Base-by-base conservation (phyloP, 2,888 invertebrate species). In the Aspidiotus destructor region DNA sequence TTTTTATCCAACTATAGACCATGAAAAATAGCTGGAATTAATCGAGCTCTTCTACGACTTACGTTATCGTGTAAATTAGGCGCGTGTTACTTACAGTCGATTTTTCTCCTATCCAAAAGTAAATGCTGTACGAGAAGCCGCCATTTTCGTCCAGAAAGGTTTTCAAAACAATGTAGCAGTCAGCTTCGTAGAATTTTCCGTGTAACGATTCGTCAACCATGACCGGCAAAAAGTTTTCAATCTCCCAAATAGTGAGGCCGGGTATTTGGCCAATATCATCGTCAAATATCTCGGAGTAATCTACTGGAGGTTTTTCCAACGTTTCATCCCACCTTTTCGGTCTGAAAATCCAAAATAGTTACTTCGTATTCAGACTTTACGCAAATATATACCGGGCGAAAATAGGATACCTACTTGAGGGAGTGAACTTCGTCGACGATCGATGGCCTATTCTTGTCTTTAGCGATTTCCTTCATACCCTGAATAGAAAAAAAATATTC, bases 91-190 rank as follows among this genome's bases (percentile, higher is more conserved):
- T 83, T 80, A 96, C 89, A 11, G 96, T 88, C 3, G 96, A 91
- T 75, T 92, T 88, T 71, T 88, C 90, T 44, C 99, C 99, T 75
- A 99, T 99, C 99, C 98, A 99, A 79, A 97, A 99, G 80, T 88
- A 99, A 75, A 99, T 99, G 74, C 93, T 88, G 53, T 60, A 60
- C 68, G 85, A 83, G 8, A 97, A 79, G 69, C 89, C 88, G 11
- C 91, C 88, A 64, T 73, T 73, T 64, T 92, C 91, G 76, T 94
- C 94, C 53, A 88, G 78, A 53, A 81, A 82, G 0, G 97, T 97
- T 79, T 94, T 92, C 69, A 98, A 79, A 60, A 99, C 84, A 74
- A 99, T 97, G 78, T 99, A 99, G 78, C 98, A 98, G 78, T 99
- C 99, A 7, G 92, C 98, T 79, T 98, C 96, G 77, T 97, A 99